These are phyloP conservation scores for silkworm (Bombyx mori) DNA, from an alignment of 1,140 invertebrate genomes.

Conservation along the genomic window DNA sequence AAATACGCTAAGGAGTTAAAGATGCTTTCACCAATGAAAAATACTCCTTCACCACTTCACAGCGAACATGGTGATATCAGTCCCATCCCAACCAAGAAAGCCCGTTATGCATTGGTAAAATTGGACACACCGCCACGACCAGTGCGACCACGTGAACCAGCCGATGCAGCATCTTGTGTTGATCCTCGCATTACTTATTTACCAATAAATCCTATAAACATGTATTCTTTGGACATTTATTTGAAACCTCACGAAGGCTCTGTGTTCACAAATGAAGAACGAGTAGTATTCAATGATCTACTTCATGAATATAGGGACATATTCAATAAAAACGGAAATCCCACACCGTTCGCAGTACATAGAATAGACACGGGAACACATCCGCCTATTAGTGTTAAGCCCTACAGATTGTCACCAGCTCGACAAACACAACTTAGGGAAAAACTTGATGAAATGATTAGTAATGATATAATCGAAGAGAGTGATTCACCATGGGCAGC, in stretches of 20 bases:
- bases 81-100: background rate
- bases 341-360: background rate
- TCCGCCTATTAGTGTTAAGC: constrained; percentile 16
- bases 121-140: background rate
- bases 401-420: constrained; percentile 19
- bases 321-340: too few species aligned
- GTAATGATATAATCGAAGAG: constrained; percentile 11
- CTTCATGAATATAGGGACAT: background rate
- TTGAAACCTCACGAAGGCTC: background rate
- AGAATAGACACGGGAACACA: constrained; percentile 14
- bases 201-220: background rate
- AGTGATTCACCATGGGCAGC: constrained; percentile 23
- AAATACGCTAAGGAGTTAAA: background rate
- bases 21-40: background rate
- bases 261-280: background rate
- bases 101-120: background rate
- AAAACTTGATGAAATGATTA: constrained; percentile 19
- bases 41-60: background rate
- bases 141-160: background rate
- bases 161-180: background rate
- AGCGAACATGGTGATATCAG: background rate
- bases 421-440: constrained; percentile 5
- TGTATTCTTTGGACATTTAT: background rate
- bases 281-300: background rate
- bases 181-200: background rate